phyloP scores from a whole-genome alignment of 2,888 invertebrate species.

The Rhopalosiphum nymphaeae region DNA sequence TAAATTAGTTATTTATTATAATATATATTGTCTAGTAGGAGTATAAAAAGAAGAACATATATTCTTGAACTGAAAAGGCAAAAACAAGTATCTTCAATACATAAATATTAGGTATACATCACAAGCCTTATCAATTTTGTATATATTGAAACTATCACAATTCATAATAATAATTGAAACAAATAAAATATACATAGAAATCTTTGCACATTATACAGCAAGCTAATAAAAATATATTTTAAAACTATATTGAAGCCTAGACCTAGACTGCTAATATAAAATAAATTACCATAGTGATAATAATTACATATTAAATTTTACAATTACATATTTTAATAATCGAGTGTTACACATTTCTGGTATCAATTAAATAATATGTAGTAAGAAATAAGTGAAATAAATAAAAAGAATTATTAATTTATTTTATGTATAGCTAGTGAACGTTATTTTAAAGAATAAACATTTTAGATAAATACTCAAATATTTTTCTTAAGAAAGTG shows the following conservation, averaged over 20 bases:
- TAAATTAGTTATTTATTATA: constrained; percentile 50
- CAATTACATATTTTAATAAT: constrained; percentile 29
- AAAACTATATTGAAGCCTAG: constrained; percentile 34
- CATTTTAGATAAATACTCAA: constrained; percentile 36
- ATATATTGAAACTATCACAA: constrained; percentile 63
- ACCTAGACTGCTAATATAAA: constrained; percentile 39
- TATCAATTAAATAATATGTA: constrained; percentile 32
- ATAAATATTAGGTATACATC: constrained; percentile 59
- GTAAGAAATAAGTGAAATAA: background rate
- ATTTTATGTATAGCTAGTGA: constrained; percentile 8
- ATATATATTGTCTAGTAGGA: constrained; percentile 61
- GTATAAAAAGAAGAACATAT: constrained; percentile 62
- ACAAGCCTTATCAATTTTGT: constrained; percentile 61
- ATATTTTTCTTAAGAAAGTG: background rate
- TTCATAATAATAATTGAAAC: constrained; percentile 59
- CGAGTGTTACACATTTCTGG: background rate
- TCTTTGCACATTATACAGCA: constrained; percentile 33
- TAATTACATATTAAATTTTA: background rate
- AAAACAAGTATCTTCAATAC: constrained; percentile 57
- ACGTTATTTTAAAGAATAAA: background rate
- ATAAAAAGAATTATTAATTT: constrained; percentile 11
- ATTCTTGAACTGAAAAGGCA: constrained; percentile 49
- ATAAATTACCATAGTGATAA: constrained; percentile 19
- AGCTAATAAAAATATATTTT: constrained; percentile 47
- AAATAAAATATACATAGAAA: constrained; percentile 45